Conservation (phyloP, 2,888 invertebrate genomes). For the Ectemnius lituratus region DNA sequence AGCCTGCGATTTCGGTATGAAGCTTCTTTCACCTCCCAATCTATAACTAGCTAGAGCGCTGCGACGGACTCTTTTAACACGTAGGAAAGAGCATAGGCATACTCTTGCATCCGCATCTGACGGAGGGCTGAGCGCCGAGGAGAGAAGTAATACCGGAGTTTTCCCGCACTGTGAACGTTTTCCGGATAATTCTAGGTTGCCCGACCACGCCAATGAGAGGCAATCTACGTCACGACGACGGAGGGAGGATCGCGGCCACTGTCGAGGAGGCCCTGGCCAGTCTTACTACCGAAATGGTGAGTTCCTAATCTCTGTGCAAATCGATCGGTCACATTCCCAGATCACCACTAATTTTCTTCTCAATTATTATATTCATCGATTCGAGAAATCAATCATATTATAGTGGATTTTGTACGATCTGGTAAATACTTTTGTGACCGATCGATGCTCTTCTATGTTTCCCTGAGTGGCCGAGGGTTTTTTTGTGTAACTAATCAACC, state of each 20-base stretch:
- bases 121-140: constrained; percentile 26
- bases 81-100: constrained; percentile 3
- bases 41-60: constrained; percentile 20
- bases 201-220: constrained; percentile 81
- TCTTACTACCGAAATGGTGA: constrained; percentile 92
- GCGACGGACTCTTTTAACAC: background rate
- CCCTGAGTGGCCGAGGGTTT: constrained; percentile 57
- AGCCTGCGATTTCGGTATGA: background rate
- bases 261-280: constrained; percentile 88
- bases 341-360: constrained; percentile 8
- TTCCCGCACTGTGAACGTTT: constrained; percentile 54
- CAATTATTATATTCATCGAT: constrained; percentile 10
- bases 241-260: constrained; percentile 78
- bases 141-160: background rate
- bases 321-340: constrained; percentile 45
- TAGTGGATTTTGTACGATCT: constrained; percentile 8
- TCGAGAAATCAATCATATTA: background rate
- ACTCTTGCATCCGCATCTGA: constrained; percentile 5
- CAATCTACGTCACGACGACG: constrained; percentile 67
- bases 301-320: constrained; percentile 39
- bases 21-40: constrained; percentile 10
- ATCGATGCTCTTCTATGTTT: constrained; percentile 52
- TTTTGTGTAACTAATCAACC: constrained; percentile 47
- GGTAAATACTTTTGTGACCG: constrained; percentile 42
- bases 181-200: constrained; percentile 79